Evolutionary conservation across 2,888 invertebrate species (phyloP).

Genomic region (Auanema freiburgensis): DNA sequence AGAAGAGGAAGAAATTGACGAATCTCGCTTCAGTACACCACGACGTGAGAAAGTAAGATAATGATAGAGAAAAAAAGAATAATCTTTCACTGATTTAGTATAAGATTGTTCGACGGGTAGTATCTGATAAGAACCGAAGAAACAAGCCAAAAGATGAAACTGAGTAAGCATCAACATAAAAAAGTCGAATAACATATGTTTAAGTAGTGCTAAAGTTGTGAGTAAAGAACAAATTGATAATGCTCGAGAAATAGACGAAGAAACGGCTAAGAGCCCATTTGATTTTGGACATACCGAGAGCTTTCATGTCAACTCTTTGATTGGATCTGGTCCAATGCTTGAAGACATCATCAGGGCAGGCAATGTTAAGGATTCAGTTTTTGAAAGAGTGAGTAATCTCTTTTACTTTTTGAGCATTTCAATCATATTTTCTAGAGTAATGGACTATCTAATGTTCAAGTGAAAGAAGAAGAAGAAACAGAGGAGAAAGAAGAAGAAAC

Average conservation of each 20-base stretch:
- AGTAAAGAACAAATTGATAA: constrained; percentile 34
- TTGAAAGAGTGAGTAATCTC: too few species aligned
- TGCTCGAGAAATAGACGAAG: constrained; percentile 46
- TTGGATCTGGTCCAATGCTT: too few species aligned
- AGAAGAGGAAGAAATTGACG: constrained; percentile 17
- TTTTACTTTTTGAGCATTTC: too few species aligned
- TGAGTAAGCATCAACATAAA: background rate
- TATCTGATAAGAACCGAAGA: background rate
- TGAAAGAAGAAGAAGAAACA: constrained; percentile 20
- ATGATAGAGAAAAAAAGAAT: too few species aligned
- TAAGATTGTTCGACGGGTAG: too few species aligned
- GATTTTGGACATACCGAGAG: constrained; percentile 21
- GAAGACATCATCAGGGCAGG: too few species aligned
- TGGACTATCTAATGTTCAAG: too few species aligned
- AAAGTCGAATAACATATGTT: background rate
- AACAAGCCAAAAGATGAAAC: background rate
- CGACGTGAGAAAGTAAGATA: constrained; percentile 5
- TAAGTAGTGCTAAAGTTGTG: background rate
- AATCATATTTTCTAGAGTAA: too few species aligned
- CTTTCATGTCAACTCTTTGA: too few species aligned
- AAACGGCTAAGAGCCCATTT: constrained; percentile 42
- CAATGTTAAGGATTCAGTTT: too few species aligned
- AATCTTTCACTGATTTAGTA: too few species aligned
- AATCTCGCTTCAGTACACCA: background rate
- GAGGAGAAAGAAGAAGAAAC: background rate